Evolutionary conservation across 2,888 invertebrate species (phyloP).

Genomic region (Strigamia crassipes): DNA sequence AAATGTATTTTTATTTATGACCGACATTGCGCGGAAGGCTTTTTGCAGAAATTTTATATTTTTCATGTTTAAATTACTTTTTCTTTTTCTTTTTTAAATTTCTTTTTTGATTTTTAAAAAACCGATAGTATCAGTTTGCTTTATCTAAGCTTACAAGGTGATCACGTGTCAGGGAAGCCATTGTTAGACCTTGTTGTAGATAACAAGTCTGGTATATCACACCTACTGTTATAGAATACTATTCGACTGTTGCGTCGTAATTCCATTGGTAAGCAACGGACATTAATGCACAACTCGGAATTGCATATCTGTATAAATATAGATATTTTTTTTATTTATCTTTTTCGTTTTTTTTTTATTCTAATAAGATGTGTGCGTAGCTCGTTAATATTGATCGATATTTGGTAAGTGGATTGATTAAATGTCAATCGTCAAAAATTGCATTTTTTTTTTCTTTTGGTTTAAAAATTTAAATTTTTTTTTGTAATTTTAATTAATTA

Average conservation of each 20-base stretch:
- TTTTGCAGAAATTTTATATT: not conserved
- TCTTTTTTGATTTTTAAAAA: not conserved
- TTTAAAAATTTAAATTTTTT: not conserved
- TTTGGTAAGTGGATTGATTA: not conserved
- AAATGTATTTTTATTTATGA: not conserved
- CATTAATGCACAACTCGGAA: not conserved
- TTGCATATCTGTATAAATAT: not conserved
- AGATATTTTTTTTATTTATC: not conserved
- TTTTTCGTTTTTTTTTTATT: not conserved
- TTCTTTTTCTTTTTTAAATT: not conserved
- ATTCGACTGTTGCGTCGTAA: not conserved
- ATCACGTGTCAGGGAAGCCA: conserved; percentile 25
- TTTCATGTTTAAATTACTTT: not conserved
- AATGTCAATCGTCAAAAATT: not conserved
- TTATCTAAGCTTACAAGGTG: not conserved
- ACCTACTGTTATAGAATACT: conserved; percentile 2
- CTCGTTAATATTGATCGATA: not conserved
- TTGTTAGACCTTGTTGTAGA: not conserved
- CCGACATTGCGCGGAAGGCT: not conserved
- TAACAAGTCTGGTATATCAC: conserved; percentile 24
- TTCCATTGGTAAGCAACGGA: not conserved
- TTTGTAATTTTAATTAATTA: not conserved
- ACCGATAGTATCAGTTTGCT: not conserved
- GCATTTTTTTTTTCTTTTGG: not conserved
- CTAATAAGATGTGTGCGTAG: not conserved